Conservation (phyloP, 2,113 vertebrate genomes). For the Macaca mulatta region DNA sequence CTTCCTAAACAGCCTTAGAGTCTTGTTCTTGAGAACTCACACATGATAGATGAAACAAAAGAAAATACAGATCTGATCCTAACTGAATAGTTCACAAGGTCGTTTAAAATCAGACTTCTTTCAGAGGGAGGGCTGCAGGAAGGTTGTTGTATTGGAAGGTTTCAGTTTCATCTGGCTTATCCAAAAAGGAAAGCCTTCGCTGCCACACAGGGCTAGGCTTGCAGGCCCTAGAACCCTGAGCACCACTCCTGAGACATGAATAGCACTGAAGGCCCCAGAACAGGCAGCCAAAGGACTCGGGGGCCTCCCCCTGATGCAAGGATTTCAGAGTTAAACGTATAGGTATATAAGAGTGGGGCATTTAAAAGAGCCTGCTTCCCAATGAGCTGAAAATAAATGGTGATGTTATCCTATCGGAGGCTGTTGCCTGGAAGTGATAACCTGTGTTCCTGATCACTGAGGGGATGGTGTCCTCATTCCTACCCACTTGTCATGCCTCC, state of each 20-base stretch:
- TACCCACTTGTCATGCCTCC: background rate
- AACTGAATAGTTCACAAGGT: background rate
- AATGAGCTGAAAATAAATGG: background rate
- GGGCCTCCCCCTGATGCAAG: rapidly evolving
- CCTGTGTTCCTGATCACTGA: background rate
- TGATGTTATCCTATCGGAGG: background rate
- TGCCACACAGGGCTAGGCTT: background rate
- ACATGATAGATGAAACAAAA: background rate
- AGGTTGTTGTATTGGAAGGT: background rate
- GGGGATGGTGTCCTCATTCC: background rate
- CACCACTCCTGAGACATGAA: background rate
- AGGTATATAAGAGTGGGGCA: background rate
- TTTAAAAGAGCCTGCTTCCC: background rate
- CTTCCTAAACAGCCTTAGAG: background rate
- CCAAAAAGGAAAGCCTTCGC: background rate
- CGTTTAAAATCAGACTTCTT: background rate
- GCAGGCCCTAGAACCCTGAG: background rate
- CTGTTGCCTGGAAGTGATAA: background rate
- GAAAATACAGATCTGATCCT: background rate
- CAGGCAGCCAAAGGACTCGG: background rate
- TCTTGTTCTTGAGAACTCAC: background rate
- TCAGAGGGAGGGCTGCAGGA: background rate
- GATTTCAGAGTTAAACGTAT: background rate
- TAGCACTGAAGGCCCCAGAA: no score
- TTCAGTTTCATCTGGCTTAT: background rate